phyloP scores from a whole-genome alignment of 2,797 vertebrate species.

The Sebastes ruberrimus region DNA sequence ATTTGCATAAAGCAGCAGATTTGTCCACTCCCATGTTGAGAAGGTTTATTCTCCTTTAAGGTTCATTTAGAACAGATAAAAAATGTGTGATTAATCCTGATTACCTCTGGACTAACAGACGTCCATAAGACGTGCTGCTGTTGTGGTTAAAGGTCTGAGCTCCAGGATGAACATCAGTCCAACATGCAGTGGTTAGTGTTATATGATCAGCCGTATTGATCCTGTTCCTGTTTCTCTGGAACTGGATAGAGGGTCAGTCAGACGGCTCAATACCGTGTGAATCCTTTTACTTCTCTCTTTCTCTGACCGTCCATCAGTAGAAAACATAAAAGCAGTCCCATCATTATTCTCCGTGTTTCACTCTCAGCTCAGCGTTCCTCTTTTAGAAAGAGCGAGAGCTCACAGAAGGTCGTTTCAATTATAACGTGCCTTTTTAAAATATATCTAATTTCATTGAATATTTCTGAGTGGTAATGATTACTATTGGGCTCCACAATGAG shows the following conservation, averaged over 20 bases:
- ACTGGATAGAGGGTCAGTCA: constrained; percentile 1
- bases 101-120: neutral
- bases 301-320: constrained; percentile 8
- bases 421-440: constrained; percentile 39
- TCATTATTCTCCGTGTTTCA: constrained; percentile 19
- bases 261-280: constrained; percentile 30
- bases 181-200: neutral
- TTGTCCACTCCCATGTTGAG: too few species aligned
- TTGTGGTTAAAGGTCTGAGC: neutral
- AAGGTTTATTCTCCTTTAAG: too few species aligned
- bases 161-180: neutral
- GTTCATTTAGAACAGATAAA: too few species aligned
- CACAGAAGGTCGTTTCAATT: constrained; percentile 60
- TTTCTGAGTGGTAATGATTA: constrained; percentile 51
- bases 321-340: constrained; percentile 22
- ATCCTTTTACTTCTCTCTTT: constrained; percentile 1
- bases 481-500: constrained; percentile 34
- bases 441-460: constrained; percentile 50
- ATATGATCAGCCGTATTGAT: constrained; percentile 2
- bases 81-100: too few species aligned
- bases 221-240: neutral
- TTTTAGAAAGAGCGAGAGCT: constrained; percentile 31
- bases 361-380: constrained; percentile 17
- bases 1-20: too few species aligned
- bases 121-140: neutral